These are phyloP conservation scores for Erinaceus europaeus DNA, from an alignment of 2,113 vertebrate genomes.

Conservation along the genomic window DNA sequence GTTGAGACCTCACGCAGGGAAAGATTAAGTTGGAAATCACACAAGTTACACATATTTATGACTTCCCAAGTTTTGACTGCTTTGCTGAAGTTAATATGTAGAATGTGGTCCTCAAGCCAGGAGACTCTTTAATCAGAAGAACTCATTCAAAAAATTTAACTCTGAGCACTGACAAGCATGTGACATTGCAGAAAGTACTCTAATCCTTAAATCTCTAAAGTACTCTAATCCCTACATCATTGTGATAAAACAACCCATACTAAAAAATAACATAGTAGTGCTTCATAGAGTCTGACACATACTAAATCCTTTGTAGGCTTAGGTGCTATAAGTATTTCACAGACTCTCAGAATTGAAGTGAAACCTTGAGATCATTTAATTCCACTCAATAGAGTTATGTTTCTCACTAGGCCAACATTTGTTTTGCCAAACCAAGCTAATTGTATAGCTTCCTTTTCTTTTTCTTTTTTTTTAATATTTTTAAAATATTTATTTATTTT, in stretches of 20 bases:
- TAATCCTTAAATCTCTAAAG: too few species aligned
- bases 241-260: background rate
- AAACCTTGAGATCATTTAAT: background rate
- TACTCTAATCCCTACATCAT: background rate
- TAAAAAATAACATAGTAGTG: background rate
- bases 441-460: background rate
- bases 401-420: background rate
- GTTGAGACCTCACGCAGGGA: too few species aligned
- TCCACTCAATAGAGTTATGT: background rate
- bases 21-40: background rate
- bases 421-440: background rate
- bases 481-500: too few species aligned
- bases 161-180: background rate
- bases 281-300: background rate
- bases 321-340: background rate
- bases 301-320: background rate
- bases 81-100: background rate
- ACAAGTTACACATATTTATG: background rate
- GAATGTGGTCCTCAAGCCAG: background rate
- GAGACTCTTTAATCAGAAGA: background rate
- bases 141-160: background rate
- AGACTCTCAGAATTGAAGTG: background rate
- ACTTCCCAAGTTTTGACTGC: background rate
- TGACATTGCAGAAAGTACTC: background rate
- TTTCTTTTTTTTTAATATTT: too few species aligned